A percentile compares a stretch with the other conserved stretches of the same genome.
Evolutionary conservation across 2,888 invertebrate genomes (phyloP).

Genomic region (Drosophila rellima): DNA sequence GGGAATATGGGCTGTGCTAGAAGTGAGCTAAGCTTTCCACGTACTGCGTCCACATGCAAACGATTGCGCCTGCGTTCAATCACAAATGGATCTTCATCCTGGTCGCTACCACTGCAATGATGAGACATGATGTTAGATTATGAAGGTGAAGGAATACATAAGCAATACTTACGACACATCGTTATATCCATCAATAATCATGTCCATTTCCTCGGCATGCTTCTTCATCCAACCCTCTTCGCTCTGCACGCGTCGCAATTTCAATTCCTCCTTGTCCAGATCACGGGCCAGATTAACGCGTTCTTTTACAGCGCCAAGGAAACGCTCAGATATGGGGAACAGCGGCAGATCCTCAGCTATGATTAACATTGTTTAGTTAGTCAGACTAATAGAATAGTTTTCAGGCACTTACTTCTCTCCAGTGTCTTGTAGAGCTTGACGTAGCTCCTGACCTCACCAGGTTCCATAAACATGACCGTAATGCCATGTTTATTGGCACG

Average conservation of each 20-base stretch:
- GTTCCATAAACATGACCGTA: conserved; percentile 96
- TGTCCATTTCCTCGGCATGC: conserved; percentile 95
- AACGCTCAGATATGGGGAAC: conserved; percentile 91
- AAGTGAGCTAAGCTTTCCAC: conserved; percentile 69
- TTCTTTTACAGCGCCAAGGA: conserved; percentile 89
- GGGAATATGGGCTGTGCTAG: conserved; percentile 89
- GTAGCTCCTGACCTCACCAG: conserved; percentile 93
- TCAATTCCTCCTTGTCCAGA: conserved; percentile 92
- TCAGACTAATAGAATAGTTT: neutral
- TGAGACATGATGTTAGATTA: neutral
- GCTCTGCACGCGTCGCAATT: conserved; percentile 88
- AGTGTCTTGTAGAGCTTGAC: conserved; percentile 93
- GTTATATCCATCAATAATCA: conserved; percentile 93
- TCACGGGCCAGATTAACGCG: conserved; percentile 92
- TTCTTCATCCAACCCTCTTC: conserved; percentile 94
- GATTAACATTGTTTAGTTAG: neutral
- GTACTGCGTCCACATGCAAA: conserved; percentile 72
- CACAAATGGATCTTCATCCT: conserved; percentile 83
- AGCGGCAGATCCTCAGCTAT: conserved; percentile 92
- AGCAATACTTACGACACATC: conserved; percentile 78
- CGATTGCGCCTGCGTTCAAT: conserved; percentile 84
- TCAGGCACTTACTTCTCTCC: conserved; percentile 91
- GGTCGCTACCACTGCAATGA: conserved; percentile 74
- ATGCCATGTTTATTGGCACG: conserved; percentile 95
- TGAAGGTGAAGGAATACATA: neutral